A percentile compares a stretch with the other conserved stretches of the same genome.
Evolutionary conservation across 92 coral and sea anemone species (phyloP).

Genomic region (Metridium senile): DNA sequence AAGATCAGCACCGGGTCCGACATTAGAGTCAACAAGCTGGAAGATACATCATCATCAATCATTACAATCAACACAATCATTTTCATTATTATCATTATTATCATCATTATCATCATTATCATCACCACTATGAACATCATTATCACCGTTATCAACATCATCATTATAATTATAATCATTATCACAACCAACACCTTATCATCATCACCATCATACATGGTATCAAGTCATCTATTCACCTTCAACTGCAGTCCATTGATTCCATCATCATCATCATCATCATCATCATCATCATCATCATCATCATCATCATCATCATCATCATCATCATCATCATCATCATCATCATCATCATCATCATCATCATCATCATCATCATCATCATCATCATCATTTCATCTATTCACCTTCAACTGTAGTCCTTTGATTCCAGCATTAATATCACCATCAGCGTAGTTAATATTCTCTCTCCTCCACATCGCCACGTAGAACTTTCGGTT

Average conservation of each 20-base stretch:
- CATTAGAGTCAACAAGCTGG: constrained; percentile 76
- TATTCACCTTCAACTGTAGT: constrained; percentile 80
- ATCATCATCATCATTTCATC: background rate
- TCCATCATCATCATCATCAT: constrained; percentile 64
- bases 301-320: background rate
- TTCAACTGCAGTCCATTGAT: constrained; percentile 92
- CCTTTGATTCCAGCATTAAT: constrained; percentile 88
- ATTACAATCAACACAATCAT: background rate
- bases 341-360: background rate
- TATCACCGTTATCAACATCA: background rate
- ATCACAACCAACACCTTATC: background rate
- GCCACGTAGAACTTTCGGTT: constrained; percentile 88
- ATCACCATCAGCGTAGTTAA: constrained; percentile 69
- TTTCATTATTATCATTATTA: background rate
- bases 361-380: background rate
- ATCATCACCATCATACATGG: background rate
- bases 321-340: background rate
- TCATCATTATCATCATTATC: background rate
- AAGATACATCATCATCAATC: background rate
- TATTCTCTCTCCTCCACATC: constrained; percentile 94
- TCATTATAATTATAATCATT: background rate
- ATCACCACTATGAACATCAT: background rate
- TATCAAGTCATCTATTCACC: constrained; percentile 35
- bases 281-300: constrained; percentile 11
- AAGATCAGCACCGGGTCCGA: constrained; percentile 73